Percentiles rank a stretch among this genome's conserved stretches.
These are phyloP conservation scores for Scotopteryx bipunctaria DNA, from an alignment of 2,888 invertebrate genomes.

Conservation along the genomic window DNA sequence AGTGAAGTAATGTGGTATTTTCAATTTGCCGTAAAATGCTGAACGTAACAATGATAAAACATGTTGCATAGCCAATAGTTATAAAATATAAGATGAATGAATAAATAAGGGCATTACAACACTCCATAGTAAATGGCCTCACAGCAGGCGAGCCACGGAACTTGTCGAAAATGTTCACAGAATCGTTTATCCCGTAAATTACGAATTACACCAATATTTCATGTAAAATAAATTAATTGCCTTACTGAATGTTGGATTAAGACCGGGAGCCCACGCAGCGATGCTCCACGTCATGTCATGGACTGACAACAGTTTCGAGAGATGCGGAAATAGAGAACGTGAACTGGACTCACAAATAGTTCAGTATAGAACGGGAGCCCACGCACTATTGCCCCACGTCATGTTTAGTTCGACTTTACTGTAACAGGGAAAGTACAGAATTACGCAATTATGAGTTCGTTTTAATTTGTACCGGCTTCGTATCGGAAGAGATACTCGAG, in stretches of 20 bases:
- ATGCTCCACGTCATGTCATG: slow-evolving; percentile 14
- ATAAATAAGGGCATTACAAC: neutral
- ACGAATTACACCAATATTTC: slow-evolving; percentile 3
- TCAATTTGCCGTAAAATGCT: no score
- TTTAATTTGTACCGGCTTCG: slow-evolving; percentile 3
- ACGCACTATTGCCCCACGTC: slow-evolving; percentile 15
- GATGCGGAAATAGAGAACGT: slow-evolving; percentile 13
- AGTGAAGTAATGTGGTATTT: no score
- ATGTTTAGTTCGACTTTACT: slow-evolving; percentile 13
- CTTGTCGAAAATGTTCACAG: slow-evolving; percentile 9
- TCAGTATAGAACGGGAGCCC: slow-evolving; percentile 17
- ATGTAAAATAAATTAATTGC: slow-evolving; percentile 13
- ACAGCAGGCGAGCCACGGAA: neutral
- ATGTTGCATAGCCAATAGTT: no score
- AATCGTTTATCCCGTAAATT: neutral
- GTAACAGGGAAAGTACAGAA: slow-evolving; percentile 16
- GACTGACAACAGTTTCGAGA: no score
- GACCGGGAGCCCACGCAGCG: slow-evolving; percentile 18
- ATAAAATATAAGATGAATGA: no score
- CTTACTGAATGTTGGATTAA: slow-evolving; percentile 10
- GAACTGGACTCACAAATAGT: neutral
- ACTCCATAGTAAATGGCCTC: no score
- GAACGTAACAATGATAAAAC: no score
- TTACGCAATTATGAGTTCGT: slow-evolving; percentile 14
- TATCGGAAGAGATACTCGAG: slow-evolving; percentile 6